These are phyloP conservation scores for Cavia aperea DNA, from an alignment of 2,113 vertebrate genomes.

Conservation along the genomic window DNA sequence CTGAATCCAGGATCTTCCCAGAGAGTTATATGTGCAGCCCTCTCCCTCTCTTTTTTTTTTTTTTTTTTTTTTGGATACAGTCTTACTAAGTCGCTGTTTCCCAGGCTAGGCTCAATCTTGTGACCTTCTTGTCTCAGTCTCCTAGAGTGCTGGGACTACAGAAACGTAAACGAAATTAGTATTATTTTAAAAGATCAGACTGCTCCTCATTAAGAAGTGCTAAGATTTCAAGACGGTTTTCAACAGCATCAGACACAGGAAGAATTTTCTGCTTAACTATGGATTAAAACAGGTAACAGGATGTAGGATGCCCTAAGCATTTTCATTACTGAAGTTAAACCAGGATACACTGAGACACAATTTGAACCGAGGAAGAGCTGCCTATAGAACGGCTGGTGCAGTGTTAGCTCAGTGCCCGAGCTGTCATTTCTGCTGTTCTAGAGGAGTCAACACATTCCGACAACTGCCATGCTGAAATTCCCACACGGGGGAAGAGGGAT, in stretches of 20 bases:
- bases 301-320: neutral
- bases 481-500: fast-evolving
- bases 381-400: neutral
- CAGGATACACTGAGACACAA: neutral
- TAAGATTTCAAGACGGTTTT: constrained; percentile 31
- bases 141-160: neutral
- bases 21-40: neutral
- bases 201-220: neutral
- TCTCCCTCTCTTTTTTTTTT: neutral
- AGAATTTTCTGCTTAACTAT: constrained; percentile 10
- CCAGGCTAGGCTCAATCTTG: neutral
- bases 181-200: neutral
- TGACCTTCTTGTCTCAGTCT: neutral
- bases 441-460: neutral
- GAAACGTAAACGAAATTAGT: neutral
- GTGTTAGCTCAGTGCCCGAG: neutral
- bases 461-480: neutral
- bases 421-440: neutral
- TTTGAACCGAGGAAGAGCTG: neutral
- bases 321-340: neutral
- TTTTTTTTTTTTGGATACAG: neutral
- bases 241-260: neutral
- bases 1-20: neutral
- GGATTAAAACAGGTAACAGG: constrained; percentile 13
- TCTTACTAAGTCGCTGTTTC: neutral